Evolutionary conservation across 2,888 invertebrate species (phyloP), one percentile per base, ranked within the genome.

Genomic region (Drosophila maculinotata): DNA sequence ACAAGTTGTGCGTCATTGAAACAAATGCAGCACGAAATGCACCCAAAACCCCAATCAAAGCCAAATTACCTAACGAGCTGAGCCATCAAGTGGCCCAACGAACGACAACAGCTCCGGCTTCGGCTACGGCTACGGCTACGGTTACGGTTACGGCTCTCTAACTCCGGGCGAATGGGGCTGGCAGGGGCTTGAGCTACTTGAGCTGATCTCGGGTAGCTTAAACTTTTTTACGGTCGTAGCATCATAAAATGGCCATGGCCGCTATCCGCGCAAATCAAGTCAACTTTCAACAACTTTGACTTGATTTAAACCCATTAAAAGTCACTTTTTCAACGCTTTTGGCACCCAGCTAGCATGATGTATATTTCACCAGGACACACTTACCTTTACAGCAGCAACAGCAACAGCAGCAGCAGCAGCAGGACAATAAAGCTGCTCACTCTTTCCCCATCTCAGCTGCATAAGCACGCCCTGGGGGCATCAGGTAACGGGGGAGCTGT

Each of bases 281-380:
- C 85, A 84, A 82, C 81, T 82, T 87, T 82, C 81, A 82, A 78
- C 76, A 87, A 83, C 86, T 87, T 83, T 83, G 82, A 84, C 88
- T 89, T 88, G 89, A 87, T 87, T 85, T 88, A 83, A 89, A 87
- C 76, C 87, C 89, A 89, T 89, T 89, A 89, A 89, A 89, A 89
- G 89, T 89, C 90, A 88, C 89, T 89, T 89, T 88, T 86, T 84
- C 76, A 79, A 84, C 78, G 81, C 81, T 82, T 83, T 87, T 80
- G 72, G 59, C 80, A 75, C 63, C 68, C 64, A 63, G 45, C 66
- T 36, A 48, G 36, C 65, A 62, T 63, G 62, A 69, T 63, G 65
- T 65, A 53, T 64, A 57, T 33, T 54, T 57, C 30, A 42, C 35
- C 49, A 44, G 53, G 53, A 45, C 49, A 35, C 47, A 78, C 81